These are phyloP conservation scores for Pristis pectinata DNA, from an alignment of 2,797 vertebrate genomes.

Conservation along the genomic window DNA sequence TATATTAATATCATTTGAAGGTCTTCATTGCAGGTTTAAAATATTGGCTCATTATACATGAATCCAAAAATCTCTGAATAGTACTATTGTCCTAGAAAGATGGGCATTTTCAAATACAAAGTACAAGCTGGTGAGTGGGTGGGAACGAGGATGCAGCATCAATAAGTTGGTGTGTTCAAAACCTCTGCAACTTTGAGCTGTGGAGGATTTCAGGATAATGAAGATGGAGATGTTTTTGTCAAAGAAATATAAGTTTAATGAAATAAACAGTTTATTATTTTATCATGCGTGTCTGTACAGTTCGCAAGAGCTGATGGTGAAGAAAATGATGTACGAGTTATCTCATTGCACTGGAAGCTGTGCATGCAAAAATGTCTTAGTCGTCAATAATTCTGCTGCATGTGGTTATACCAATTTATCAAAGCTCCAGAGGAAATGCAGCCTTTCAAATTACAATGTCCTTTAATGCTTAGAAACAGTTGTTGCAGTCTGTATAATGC, in stretches of 20 bases:
- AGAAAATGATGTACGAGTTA: not conserved
- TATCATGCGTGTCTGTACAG: too few relatives aligned
- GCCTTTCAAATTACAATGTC: not conserved
- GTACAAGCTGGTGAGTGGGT: too few relatives aligned
- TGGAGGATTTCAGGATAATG: not conserved
- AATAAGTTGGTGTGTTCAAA: not conserved
- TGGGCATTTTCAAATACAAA: too few relatives aligned
- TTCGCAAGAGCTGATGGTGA: not conserved
- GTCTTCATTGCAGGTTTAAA: not conserved
- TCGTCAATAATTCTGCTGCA: not conserved
- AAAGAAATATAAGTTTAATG: not conserved
- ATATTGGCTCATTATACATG: not conserved
- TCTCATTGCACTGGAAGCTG: not conserved
- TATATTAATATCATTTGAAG: not conserved
- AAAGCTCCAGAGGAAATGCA: not conserved
- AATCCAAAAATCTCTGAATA: not conserved
- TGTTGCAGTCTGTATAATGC: not conserved
- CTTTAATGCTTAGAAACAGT: not conserved
- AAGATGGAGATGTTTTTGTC: not conserved
- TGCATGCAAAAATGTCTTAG: not conserved
- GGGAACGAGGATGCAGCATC: too few relatives aligned
- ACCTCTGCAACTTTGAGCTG: not conserved
- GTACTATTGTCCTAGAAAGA: not conserved
- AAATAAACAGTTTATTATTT: not conserved
- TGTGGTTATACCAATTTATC: not conserved